These are phyloP conservation scores for Oxytorus armatus DNA, from an alignment of 2,888 invertebrate genomes.

Conservation along the genomic window DNA sequence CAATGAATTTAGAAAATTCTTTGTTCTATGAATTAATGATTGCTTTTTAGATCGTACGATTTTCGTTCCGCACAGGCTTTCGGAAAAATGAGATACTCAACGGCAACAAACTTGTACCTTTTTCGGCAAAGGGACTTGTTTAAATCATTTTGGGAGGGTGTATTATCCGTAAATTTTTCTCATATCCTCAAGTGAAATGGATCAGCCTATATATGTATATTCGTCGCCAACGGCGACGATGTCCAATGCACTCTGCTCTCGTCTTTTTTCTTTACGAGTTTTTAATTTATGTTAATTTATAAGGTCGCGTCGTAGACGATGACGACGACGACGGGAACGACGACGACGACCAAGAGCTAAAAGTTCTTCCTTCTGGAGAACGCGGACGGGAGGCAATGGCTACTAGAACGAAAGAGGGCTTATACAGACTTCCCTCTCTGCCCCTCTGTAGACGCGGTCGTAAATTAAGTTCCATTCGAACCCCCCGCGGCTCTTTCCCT, in stretches of 20 bases:
- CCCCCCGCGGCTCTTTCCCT: constrained; percentile 28
- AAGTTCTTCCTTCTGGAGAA: constrained; percentile 58
- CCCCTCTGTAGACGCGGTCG: constrained; percentile 54
- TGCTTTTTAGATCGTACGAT: too few relatives aligned
- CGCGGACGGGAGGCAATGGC: constrained; percentile 28
- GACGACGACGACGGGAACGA: constrained; percentile 44
- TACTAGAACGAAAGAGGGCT: constrained; percentile 42
- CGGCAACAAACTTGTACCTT: too few relatives aligned
- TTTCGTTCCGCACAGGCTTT: too few relatives aligned
- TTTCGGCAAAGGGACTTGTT: too few relatives aligned
- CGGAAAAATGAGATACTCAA: too few relatives aligned
- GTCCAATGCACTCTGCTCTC: constrained; percentile 40
- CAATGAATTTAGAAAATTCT: too few relatives aligned
- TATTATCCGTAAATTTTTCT: too few relatives aligned
- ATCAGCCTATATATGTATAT: too few relatives aligned
- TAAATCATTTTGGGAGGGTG: too few relatives aligned
- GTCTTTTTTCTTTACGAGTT: constrained; percentile 58
- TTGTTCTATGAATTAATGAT: too few relatives aligned
- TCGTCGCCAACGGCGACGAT: background rate
- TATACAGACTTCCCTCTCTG: constrained; percentile 34
- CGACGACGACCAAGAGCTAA: constrained; percentile 42
- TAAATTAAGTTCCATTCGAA: constrained; percentile 70
- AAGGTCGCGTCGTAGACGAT: constrained; percentile 54
- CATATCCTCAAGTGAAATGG: too few relatives aligned
- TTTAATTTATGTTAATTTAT: constrained; percentile 72